Percentiles rank a stretch among this genome's conserved stretches.
These are phyloP conservation scores for Zeuzera pyrina DNA, from an alignment of 2,888 invertebrate species.

Conservation along the genomic window DNA sequence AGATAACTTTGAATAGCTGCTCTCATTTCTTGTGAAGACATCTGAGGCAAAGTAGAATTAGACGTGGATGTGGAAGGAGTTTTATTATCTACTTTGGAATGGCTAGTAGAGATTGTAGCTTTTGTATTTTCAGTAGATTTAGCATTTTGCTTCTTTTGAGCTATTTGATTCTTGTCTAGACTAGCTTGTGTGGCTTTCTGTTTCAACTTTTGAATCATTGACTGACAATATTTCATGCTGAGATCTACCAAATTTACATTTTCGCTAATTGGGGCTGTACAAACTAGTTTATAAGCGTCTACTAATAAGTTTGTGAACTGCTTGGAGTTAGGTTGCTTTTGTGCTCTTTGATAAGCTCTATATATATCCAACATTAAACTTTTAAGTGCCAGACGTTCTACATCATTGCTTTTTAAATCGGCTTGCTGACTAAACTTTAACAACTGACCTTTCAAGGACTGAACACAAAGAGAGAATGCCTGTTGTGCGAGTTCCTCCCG, in stretches of 20 bases:
- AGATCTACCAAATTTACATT: conserved; percentile 76
- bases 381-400: conserved; percentile 62
- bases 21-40: conserved; percentile 48
- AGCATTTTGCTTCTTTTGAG: conserved; percentile 46
- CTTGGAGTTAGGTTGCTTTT: conserved; percentile 74
- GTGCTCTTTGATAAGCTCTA: conserved; percentile 78
- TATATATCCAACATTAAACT: conserved; percentile 74
- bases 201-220: conserved; percentile 73
- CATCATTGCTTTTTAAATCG: conserved; percentile 54
- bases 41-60: conserved; percentile 34
- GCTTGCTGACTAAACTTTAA: conserved; percentile 65
- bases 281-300: conserved; percentile 80
- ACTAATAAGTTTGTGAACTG: conserved; percentile 76
- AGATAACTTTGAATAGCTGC: conserved; percentile 53
- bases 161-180: conserved; percentile 45
- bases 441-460: conserved; percentile 77
- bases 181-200: conserved; percentile 59
- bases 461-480: conserved; percentile 81
- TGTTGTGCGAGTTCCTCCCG: conserved; percentile 85
- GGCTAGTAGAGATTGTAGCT: conserved; percentile 15
- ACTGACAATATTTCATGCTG: conserved; percentile 80
- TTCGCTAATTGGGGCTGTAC: conserved; percentile 74
- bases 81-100: conserved; percentile 32
- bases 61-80: conserved; percentile 17
- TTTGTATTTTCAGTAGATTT: conserved; percentile 29